Conservation (phyloP, 1,140 invertebrate species). For the Eumeta japonica region DNA sequence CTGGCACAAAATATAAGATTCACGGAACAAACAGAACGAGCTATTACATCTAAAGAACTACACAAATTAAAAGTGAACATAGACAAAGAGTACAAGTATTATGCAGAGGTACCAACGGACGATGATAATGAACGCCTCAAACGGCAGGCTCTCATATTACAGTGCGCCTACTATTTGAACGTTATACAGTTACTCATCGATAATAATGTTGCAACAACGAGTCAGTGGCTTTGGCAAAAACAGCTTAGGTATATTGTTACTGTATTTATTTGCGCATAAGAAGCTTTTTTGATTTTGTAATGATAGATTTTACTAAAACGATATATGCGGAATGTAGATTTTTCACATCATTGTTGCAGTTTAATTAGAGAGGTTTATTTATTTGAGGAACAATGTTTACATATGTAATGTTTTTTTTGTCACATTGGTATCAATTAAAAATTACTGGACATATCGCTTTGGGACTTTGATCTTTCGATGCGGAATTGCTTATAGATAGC, state of each 20-base stretch:
- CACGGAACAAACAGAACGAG: constrained; percentile 78
- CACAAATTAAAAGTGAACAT: constrained; percentile 42
- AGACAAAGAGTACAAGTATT: constrained; percentile 40
- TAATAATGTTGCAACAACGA: constrained; percentile 62
- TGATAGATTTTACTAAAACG: neutral
- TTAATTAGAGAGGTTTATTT: no score
- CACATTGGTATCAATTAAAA: no score
- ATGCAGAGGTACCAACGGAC: constrained; percentile 35
- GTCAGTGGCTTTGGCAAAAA: constrained; percentile 92
- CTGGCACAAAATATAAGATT: constrained; percentile 73
- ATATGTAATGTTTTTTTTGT: no score
- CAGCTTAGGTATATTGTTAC: constrained; percentile 73
- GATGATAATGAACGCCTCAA: constrained; percentile 64
- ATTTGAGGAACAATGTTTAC: no score
- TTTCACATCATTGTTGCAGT: neutral
- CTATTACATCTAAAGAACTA: constrained; percentile 69
- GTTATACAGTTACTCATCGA: constrained; percentile 78
- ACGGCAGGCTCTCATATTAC: constrained; percentile 78
- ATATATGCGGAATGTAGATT: neutral
- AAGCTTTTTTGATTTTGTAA: constrained; percentile 3
- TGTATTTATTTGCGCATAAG: constrained; percentile 2
- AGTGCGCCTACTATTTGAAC: constrained; percentile 87
- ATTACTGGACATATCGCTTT: no score
- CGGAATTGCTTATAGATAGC: no score
- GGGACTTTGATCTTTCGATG: no score